Evolutionary conservation across 1,140 invertebrate species (phyloP).

Genomic region (Drosophila cardini): DNA sequence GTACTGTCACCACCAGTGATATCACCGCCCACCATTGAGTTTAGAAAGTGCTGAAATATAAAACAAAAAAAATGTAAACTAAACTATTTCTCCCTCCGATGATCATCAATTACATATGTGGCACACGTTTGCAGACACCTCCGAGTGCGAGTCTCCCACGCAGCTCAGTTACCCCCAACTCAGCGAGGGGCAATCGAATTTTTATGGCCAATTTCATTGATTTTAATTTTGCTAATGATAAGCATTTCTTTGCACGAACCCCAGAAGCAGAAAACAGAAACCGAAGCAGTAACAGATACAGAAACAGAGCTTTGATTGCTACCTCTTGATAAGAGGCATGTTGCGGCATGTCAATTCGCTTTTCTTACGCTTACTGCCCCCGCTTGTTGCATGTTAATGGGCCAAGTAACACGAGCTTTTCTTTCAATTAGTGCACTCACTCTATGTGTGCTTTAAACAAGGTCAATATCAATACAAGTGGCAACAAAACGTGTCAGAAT

Average conservation of each 20-base stretch:
- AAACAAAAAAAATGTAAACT: constrained; percentile 36
- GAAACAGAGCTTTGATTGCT: constrained; percentile 9
- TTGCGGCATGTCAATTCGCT: constrained; percentile 76
- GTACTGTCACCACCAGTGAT: constrained; percentile 2
- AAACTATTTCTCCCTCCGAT: constrained; percentile 69
- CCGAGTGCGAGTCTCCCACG: constrained; percentile 35
- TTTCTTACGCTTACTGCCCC: constrained; percentile 49
- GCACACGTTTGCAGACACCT: constrained; percentile 74
- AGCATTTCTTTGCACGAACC: constrained; percentile 75
- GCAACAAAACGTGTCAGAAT: constrained; percentile 69
- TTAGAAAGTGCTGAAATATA: constrained; percentile 74
- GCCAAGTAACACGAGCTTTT: constrained; percentile 47
- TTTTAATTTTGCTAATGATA: constrained; percentile 83
- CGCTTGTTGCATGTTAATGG: constrained; percentile 63
- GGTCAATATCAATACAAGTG: constrained; percentile 76
- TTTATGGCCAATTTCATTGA: constrained; percentile 82
- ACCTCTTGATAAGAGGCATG: constrained; percentile 61
- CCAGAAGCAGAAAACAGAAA: constrained; percentile 7
- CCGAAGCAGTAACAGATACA: neutral
- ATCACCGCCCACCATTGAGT: constrained; percentile 50
- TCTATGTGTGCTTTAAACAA: constrained; percentile 63
- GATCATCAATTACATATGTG: constrained; percentile 66
- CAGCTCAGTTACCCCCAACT: constrained; percentile 4
- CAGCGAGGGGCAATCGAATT: constrained; percentile 70
- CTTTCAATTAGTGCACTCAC: constrained; percentile 53